These are phyloP conservation scores for Meleagris gallopavo DNA, from an alignment of 2,113 vertebrate genomes.

Conservation along the genomic window DNA sequence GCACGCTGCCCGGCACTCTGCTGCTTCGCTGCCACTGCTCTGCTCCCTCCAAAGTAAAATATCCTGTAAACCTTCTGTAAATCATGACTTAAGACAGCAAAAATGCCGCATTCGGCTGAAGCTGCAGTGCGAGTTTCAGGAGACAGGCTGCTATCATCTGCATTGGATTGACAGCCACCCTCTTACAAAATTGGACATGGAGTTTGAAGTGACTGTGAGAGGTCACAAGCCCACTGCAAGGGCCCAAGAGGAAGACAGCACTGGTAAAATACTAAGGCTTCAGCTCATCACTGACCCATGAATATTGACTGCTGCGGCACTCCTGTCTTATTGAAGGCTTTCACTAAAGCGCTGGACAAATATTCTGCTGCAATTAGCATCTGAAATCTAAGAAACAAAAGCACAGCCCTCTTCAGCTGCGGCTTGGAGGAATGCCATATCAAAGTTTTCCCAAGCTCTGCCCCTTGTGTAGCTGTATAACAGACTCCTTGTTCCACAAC, in stretches of 20 bases:
- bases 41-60: constrained; percentile 5
- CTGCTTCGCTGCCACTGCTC: neutral
- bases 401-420: neutral
- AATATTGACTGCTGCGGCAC: constrained; percentile 10
- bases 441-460: constrained; percentile 34
- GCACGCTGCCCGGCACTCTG: neutral
- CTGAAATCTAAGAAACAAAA: constrained; percentile 50
- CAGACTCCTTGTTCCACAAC: constrained; percentile 35
- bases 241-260: constrained; percentile 1
- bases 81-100: constrained; percentile 22
- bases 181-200: neutral
- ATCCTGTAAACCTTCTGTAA: constrained; percentile 1
- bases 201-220: neutral
- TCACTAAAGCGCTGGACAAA: neutral
- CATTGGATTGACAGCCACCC: neutral
- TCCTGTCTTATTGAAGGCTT: constrained; percentile 22
- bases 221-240: neutral
- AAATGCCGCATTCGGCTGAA: neutral
- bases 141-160: neutral
- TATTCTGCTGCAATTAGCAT: constrained; percentile 5
- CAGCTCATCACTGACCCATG: neutral
- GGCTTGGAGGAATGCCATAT: constrained; percentile 14
- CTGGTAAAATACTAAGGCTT: neutral
- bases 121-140: neutral
- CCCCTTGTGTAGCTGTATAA: neutral